Evolutionary conservation across 1,140 invertebrate genomes (phyloP).

Genomic region (Antheraea mylitta): DNA sequence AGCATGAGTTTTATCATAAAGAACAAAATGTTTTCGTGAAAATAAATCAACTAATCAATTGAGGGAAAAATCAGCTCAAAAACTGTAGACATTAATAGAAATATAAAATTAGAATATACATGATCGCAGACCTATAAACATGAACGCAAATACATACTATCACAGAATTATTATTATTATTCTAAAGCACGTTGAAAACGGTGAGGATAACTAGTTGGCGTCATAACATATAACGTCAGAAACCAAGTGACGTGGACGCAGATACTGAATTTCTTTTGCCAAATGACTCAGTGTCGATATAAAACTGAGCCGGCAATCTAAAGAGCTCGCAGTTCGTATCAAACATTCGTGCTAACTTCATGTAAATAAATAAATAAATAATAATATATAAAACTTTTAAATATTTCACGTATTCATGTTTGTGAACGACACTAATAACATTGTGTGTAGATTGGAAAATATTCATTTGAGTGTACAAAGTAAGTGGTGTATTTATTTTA

Average conservation of each 20-base stretch:
- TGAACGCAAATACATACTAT: not conserved
- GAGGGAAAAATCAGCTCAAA: too few species aligned
- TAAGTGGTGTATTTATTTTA: constrained; percentile 37
- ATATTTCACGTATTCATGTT: constrained; percentile 42
- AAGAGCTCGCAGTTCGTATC: constrained; percentile 42
- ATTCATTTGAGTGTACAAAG: constrained; percentile 53
- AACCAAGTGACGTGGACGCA: constrained; percentile 45
- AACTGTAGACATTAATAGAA: too few species aligned
- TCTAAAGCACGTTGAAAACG: not conserved
- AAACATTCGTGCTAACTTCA: constrained; percentile 29
- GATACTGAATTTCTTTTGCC: constrained; percentile 48
- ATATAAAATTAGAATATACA: not conserved
- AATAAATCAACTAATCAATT: too few species aligned
- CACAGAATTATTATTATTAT: not conserved
- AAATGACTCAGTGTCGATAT: constrained; percentile 66
- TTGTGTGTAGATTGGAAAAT: constrained; percentile 54
- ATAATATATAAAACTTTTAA: not conserved
- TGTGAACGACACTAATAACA: constrained; percentile 59
- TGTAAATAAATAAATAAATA: constrained; percentile 17
- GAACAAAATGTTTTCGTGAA: too few species aligned
- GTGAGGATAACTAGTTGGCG: constrained; percentile 38
- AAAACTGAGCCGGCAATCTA: constrained; percentile 41
- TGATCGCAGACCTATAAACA: not conserved
- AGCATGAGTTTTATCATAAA: too few species aligned
- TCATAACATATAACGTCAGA: constrained; percentile 59